Percentiles rank a stretch among this genome's conserved stretches.
phyloP scores from a whole-genome alignment of 2,113 vertebrate species.

The Microcebus jonahi region DNA sequence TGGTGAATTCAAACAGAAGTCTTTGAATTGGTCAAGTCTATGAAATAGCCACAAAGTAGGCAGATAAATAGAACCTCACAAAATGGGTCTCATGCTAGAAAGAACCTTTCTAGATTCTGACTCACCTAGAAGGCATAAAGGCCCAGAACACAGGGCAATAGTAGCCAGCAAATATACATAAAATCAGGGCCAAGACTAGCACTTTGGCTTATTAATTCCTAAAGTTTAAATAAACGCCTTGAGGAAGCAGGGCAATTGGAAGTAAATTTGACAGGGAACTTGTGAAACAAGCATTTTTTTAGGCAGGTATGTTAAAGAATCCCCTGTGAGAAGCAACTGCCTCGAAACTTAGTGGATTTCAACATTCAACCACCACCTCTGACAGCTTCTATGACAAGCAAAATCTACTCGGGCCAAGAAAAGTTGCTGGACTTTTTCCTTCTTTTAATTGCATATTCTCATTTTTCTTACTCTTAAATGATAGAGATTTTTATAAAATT shows the following conservation, averaged over 20 bases:
- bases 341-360: constrained; percentile 5
- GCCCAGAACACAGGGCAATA: not conserved
- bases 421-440: constrained; percentile 35
- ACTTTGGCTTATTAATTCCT: not conserved
- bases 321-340: not conserved
- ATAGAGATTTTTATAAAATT: not conserved
- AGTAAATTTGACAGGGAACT: constrained; percentile 48
- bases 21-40: not conserved
- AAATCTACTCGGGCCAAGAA: not conserved
- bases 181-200: not conserved
- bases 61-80: not conserved
- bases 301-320: constrained; percentile 40
- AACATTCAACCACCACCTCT: constrained; percentile 40
- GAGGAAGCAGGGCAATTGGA: constrained; percentile 7
- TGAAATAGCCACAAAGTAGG: not conserved
- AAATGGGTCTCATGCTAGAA: not conserved
- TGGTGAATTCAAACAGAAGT: not conserved
- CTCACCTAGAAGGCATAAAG: not conserved
- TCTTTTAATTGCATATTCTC: constrained; percentile 3
- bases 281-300: constrained; percentile 30
- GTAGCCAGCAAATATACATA: not conserved
- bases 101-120: not conserved
- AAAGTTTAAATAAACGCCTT: constrained; percentile 19
- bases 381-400: constrained; percentile 37
- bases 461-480: not conserved